Conservation (phyloP, 2,888 invertebrate genomes). For the Temnothorax rugatulus region DNA sequence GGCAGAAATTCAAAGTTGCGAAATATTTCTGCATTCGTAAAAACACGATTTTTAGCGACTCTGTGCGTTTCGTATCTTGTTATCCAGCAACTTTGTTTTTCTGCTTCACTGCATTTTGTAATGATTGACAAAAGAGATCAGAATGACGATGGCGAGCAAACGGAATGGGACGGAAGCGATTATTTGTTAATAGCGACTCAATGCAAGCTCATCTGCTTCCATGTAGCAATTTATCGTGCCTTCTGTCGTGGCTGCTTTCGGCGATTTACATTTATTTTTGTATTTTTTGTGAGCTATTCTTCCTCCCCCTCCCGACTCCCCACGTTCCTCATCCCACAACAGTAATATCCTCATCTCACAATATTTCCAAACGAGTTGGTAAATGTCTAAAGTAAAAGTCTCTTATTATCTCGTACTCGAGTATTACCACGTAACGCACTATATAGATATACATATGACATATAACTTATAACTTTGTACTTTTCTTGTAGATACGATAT, state of each 20-base stretch:
- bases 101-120: not conserved
- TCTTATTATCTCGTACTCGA: conserved; percentile 73
- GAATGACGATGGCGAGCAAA: conserved; percentile 15
- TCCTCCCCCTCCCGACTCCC: not conserved
- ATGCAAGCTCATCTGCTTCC: conserved; percentile 78
- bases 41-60: not conserved
- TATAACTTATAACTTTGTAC: conserved; percentile 85
- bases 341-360: conserved; percentile 41
- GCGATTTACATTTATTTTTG: conserved; percentile 82
- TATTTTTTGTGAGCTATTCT: conserved; percentile 68
- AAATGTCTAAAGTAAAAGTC: conserved; percentile 62
- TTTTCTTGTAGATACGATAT: conserved; percentile 85
- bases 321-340: conserved; percentile 38
- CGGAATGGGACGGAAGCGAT: conserved; percentile 45
- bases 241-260: conserved; percentile 84
- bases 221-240: conserved; percentile 84
- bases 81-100: not conserved
- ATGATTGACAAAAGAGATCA: conserved; percentile 36
- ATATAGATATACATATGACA: conserved; percentile 72
- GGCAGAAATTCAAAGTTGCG: not conserved
- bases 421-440: conserved; percentile 71
- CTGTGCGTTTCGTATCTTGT: not conserved
- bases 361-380: conserved; percentile 63
- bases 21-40: not conserved
- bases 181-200: conserved; percentile 58